A percentile compares a stretch with the other conserved stretches of the same genome.
phyloP scores from a whole-genome alignment of 2,888 invertebrate species.

The Schizaphis graminum region DNA sequence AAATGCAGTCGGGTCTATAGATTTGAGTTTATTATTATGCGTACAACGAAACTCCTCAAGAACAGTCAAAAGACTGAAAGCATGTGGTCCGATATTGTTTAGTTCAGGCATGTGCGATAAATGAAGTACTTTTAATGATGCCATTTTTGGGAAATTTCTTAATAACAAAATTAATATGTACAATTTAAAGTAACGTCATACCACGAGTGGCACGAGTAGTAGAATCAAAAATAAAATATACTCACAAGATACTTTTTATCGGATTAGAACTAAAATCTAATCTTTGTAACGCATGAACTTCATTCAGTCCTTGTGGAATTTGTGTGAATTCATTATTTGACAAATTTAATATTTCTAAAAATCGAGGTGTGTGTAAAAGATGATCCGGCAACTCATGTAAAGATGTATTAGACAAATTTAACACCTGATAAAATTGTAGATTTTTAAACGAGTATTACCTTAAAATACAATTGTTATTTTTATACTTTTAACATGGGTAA shows the following conservation, averaged over 20 bases:
- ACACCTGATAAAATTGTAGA: constrained; percentile 72
- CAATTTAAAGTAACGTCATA: not conserved
- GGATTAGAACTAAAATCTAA: constrained; percentile 81
- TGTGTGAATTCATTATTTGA: constrained; percentile 77
- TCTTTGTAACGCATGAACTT: constrained; percentile 75
- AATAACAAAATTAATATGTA: not conserved
- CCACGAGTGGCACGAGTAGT: too few relatives aligned
- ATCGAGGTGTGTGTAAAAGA: constrained; percentile 79
- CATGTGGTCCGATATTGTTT: constrained; percentile 73
- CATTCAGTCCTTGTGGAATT: constrained; percentile 76
- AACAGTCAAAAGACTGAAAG: constrained; percentile 74
- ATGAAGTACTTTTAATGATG: constrained; percentile 77
- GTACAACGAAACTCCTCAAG: constrained; percentile 74
- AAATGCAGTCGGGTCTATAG: constrained; percentile 78
- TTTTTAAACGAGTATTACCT: constrained; percentile 23
- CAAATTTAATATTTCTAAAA: constrained; percentile 78
- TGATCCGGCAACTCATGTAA: constrained; percentile 76
- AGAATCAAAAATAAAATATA: constrained; percentile 22
- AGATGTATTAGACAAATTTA: constrained; percentile 80
- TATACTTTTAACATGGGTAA: constrained; percentile 70
- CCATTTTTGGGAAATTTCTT: constrained; percentile 74
- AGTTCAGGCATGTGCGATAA: constrained; percentile 79
- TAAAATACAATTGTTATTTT: not conserved
- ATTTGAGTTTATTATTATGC: constrained; percentile 76
- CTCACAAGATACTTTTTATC: constrained; percentile 74